Conservation (phyloP, 2,797 vertebrate genomes). For the Micromesistius poutassou region DNA sequence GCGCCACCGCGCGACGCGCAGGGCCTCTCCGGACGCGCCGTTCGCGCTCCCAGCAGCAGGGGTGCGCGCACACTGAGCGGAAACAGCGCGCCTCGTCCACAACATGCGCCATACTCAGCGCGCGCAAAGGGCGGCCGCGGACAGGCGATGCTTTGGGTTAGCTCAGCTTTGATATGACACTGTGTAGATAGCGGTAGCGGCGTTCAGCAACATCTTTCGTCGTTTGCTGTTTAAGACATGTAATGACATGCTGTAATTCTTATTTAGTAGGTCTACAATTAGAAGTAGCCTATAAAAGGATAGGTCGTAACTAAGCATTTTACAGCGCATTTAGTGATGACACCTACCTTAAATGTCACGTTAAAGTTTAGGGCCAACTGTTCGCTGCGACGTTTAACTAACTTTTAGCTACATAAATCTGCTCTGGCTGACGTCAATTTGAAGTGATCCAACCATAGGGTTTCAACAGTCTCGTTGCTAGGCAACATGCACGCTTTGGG, state of each 20-base stretch:
- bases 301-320: not conserved
- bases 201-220: no score
- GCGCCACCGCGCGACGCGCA: slow-evolving; percentile 2
- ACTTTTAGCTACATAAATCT: not conserved
- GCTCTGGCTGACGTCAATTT: not conserved
- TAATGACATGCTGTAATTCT: no score
- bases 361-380: not conserved
- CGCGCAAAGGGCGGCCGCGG: not conserved
- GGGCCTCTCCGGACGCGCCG: slow-evolving; percentile 23
- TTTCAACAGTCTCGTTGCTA: slow-evolving; percentile 29
- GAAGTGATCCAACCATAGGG: not conserved
- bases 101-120: slow-evolving; percentile 6
- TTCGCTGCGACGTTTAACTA: not conserved
- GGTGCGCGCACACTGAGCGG: slow-evolving; percentile 45
- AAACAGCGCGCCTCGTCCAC: slow-evolving; percentile 49
- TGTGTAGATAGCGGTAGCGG: no score
- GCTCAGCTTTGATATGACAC: no score
- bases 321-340: not conserved
- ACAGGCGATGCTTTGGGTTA: not conserved
- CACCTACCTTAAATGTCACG: not conserved
- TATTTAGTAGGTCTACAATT: no score
- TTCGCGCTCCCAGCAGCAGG: slow-evolving; percentile 57
- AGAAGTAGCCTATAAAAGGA: not conserved
- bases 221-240: no score
- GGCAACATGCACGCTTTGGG: slow-evolving; percentile 27